Percentiles rank a stretch among this genome's conserved stretches.
phyloP scores from a whole-genome alignment of 2,113 vertebrate species.

The Murina feae region DNA sequence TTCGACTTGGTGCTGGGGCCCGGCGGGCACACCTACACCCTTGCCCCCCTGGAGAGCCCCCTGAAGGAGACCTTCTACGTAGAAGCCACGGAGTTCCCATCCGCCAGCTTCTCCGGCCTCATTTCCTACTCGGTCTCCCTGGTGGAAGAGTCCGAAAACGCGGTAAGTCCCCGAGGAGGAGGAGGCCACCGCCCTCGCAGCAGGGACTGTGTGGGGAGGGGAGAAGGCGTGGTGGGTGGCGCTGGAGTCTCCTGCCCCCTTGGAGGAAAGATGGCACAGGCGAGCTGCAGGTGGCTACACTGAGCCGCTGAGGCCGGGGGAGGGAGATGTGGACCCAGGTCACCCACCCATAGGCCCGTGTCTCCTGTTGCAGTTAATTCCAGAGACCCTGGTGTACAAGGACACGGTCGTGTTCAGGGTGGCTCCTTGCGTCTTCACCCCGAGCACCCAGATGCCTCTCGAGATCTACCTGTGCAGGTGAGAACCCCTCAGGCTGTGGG shows the following conservation, averaged over 20 bases:
- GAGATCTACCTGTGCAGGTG: conserved; percentile 89
- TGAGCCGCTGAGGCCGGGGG: accelerated
- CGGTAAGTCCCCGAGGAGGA: conserved; percentile 65
- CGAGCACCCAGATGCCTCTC: conserved; percentile 85
- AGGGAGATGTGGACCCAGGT: accelerated
- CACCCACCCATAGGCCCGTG: accelerated
- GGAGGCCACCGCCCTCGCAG: not conserved
- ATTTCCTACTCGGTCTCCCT: conserved; percentile 75
- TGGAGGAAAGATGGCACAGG: not conserved
- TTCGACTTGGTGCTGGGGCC: conserved; percentile 66
- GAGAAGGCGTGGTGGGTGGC: accelerated
- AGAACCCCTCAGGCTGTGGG: not conserved
- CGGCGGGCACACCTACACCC: not conserved
- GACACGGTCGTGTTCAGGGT: conserved; percentile 88
- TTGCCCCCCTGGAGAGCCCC: not conserved
- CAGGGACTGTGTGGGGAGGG: accelerated
- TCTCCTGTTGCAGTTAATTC: conserved; percentile 67
- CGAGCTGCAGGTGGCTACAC: not conserved
- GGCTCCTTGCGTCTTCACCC: conserved; percentile 94
- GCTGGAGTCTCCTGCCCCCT: not conserved
- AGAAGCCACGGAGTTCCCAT: conserved; percentile 87
- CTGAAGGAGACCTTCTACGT: conserved; percentile 81
- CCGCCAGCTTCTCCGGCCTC: conserved; percentile 84
- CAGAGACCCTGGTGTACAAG: conserved; percentile 86
- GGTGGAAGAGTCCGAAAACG: conserved; percentile 77